phyloP scores from a whole-genome alignment of 2,888 invertebrate genomes.

The Hanleya hanleyi region DNA sequence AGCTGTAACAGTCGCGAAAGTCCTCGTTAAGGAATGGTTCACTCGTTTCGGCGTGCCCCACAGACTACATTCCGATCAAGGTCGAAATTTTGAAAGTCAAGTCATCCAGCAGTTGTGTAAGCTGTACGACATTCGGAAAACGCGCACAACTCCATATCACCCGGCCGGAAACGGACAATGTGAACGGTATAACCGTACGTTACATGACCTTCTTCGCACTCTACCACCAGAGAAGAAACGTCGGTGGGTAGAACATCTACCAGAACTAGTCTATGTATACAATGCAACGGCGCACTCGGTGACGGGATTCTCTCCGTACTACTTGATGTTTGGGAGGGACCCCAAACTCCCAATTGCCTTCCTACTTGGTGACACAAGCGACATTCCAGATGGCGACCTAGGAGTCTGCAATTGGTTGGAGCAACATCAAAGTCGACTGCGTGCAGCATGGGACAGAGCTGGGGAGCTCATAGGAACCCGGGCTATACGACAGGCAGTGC shows the following conservation, averaged over 20 bases:
- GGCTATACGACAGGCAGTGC: background rate
- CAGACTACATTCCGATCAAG: constrained; percentile 28
- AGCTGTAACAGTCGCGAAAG: constrained; percentile 18
- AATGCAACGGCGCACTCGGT: constrained; percentile 24
- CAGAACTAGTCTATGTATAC: constrained; percentile 26
- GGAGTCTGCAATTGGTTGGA: background rate
- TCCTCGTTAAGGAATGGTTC: constrained; percentile 29
- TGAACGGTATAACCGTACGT: constrained; percentile 32
- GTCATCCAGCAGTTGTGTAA: constrained; percentile 28
- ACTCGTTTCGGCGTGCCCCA: constrained; percentile 16
- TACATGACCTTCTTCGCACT: constrained; percentile 35
- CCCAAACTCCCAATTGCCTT: constrained; percentile 22
- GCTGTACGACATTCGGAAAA: constrained; percentile 31
- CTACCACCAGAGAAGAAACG: constrained; percentile 32
- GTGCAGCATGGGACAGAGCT: background rate
- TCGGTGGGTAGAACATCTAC: constrained; percentile 33
- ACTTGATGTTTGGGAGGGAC: constrained; percentile 21
- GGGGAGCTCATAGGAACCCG: background rate
- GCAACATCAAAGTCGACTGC: background rate
- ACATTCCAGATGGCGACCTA: background rate
- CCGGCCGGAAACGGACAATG: constrained; percentile 29
- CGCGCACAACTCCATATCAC: constrained; percentile 31
- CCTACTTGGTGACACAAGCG: constrained; percentile 11
- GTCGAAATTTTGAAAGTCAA: constrained; percentile 13
- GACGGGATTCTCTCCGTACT: constrained; percentile 13